phyloP scores from a whole-genome alignment of 1,140 invertebrate genomes.

The Drosophila neocordata region DNA sequence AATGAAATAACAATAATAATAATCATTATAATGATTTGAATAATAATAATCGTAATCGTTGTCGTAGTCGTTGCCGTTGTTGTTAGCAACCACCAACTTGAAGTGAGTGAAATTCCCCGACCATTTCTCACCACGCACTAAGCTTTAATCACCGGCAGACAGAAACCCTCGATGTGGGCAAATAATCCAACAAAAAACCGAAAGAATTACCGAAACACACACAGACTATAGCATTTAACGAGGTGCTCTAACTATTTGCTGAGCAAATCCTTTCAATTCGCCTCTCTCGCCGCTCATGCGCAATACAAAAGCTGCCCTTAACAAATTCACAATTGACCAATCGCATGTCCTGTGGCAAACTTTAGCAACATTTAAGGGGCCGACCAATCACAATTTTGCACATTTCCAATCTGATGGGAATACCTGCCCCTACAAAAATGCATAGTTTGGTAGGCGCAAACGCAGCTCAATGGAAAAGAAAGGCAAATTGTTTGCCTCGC shows the following conservation, averaged over 20 bases:
- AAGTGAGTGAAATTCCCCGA: conserved; percentile 41
- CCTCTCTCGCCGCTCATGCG: conserved; percentile 63
- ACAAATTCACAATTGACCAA: conserved; percentile 43
- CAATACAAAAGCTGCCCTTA: conserved; percentile 62
- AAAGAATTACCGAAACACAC: neutral
- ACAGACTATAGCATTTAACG: conserved; percentile 33
- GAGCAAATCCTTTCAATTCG: conserved; percentile 45
- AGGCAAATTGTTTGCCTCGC: conserved; percentile 61
- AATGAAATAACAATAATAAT: neutral
- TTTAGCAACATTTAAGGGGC: conserved; percentile 45
- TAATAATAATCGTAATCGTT: neutral
- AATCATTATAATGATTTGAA: neutral
- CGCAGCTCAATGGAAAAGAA: conserved; percentile 34
- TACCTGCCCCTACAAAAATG: conserved; percentile 61
- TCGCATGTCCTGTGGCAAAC: conserved; percentile 42
- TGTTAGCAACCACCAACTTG: conserved; percentile 59
- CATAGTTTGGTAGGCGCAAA: conserved; percentile 54
- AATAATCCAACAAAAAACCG: conserved; percentile 42
- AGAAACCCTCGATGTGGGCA: conserved; percentile 24
- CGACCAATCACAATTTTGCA: conserved; percentile 61
- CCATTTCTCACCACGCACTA: conserved; percentile 67
- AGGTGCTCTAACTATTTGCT: conserved; percentile 73
- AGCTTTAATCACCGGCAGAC: conserved; percentile 59
- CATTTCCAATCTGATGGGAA: conserved; percentile 65
- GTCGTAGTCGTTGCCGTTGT: conserved; percentile 5